Conservation (phyloP, 2,113 vertebrate species). For the Protobothrops flavoviridis region DNA sequence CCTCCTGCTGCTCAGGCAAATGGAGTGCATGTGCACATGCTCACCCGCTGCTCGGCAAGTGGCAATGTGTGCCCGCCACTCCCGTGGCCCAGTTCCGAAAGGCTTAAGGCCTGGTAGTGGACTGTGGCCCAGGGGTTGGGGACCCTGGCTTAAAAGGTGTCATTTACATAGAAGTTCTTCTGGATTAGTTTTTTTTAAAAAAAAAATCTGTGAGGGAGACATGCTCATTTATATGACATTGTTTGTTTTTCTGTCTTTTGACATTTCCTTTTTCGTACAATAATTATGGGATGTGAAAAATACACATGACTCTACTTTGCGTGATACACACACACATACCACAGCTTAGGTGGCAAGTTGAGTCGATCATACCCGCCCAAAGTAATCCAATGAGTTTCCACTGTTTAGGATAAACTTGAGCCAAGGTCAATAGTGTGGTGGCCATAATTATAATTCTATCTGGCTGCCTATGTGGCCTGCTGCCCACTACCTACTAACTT, state of each 20-base stretch:
- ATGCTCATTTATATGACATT: not conserved
- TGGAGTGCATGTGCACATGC: not conserved
- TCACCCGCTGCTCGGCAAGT: too few relatives aligned
- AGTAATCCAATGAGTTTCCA: not conserved
- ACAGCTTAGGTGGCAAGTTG: not conserved
- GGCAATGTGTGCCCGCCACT: too few relatives aligned
- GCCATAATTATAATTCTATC: not conserved
- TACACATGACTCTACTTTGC: not conserved
- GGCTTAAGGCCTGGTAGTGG: too few relatives aligned
- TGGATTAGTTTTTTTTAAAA: not conserved
- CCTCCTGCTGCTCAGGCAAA: not conserved
- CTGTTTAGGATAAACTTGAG: not conserved
- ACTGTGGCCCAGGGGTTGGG: too few relatives aligned
- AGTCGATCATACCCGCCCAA: not conserved
- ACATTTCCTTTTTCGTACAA: not conserved
- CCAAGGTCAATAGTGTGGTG: not conserved
- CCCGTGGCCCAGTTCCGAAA: too few relatives aligned
- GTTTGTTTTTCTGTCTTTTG: not conserved
- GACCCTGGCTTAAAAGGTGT: not conserved
- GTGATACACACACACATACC: not conserved
- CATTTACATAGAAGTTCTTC: not conserved
- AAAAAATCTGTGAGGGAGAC: not conserved
- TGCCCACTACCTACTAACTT: not conserved
- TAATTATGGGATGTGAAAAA: not conserved
- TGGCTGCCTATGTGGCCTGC: not conserved